Percentiles rank a stretch among this genome's conserved stretches.
phyloP scores from a whole-genome alignment of 2,113 vertebrate species.

The Tapirus terrestris region DNA sequence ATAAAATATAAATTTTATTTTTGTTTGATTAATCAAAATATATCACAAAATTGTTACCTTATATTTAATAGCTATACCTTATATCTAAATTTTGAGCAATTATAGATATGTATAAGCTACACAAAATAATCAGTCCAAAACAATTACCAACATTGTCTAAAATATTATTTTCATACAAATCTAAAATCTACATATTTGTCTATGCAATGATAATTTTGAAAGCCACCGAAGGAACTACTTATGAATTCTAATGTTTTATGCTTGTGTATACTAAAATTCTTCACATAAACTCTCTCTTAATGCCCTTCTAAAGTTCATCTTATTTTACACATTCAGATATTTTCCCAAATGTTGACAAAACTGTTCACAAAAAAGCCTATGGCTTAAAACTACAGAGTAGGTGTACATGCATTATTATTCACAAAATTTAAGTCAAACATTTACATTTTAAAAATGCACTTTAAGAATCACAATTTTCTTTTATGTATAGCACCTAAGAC shows the following conservation, averaged over 20 bases:
- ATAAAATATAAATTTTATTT: conserved; percentile 11
- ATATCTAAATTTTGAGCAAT: conserved; percentile 12
- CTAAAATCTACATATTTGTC: conserved; percentile 30
- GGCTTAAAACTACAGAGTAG: conserved; percentile 63
- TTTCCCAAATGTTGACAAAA: conserved; percentile 73
- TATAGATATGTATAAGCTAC: neutral
- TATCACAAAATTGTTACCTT: neutral
- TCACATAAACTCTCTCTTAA: conserved; percentile 68
- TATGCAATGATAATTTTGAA: conserved; percentile 25
- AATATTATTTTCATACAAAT: conserved; percentile 27
- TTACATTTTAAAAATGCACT: conserved; percentile 48
- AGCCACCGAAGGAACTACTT: conserved; percentile 1
- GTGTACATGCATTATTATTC: conserved; percentile 50
- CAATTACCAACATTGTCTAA: neutral
- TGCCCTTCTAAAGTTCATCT: conserved; percentile 75
- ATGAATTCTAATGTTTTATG: conserved; percentile 66
- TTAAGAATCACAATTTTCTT: conserved; percentile 40
- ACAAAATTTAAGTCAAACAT: conserved; percentile 64
- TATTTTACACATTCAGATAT: conserved; percentile 71
- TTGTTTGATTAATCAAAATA: conserved; percentile 32
- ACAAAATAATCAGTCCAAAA: conserved; percentile 39
- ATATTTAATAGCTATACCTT: neutral
- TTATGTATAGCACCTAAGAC: neutral
- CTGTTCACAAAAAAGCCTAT: conserved; percentile 49
- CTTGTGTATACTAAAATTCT: conserved; percentile 43